Base-by-base conservation (phyloP, 1,140 invertebrate species). In the Whitmania pigra region DNA sequence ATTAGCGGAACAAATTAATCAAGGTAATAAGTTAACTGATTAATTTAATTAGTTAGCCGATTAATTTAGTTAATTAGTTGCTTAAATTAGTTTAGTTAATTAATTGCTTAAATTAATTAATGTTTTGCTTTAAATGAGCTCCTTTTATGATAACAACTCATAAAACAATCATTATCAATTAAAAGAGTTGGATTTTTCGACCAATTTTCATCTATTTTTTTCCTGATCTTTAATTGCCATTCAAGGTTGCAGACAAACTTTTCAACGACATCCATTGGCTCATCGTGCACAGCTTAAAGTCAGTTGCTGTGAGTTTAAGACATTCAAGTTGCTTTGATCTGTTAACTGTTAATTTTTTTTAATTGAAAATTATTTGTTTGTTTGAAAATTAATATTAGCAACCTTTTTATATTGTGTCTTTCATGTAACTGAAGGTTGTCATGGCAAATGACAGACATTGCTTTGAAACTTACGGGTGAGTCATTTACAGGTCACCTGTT, bases 211-310 rank as follows among this genome's bases (percentile, higher is more conserved):
- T 70, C 2, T 20, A 2, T 70, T 53, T 54, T 7, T 70, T 0
- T 0, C 9, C n/a, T 11, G 20, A 20, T 17, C 53, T 20, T 72
- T 43, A 68, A 13, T 72, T n/a, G 36, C 25, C 22, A 25, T 67
- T 69, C 63, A 73, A 82, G 79, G 78, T 82, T 5, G 79, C 86
- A 7, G 83, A 86, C 68, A 78, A 80, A 67, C 73, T 86, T 31
- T 82, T 87, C 74, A 84, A 86, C 78, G 79, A 83, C n/a, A 86
- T 87, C 22, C 81, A 89, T 72, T 94, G 92, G 91, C 85, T 92
- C 0, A 93, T 93, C 72, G 89, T 87, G 72, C 85, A 85, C 80
- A 90, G 88, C 1, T 79, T 91, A 20, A 89, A 89, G 83, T 88
- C 89, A 18, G 89, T 90, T 13, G 85, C 88, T 63, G 88, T 81